A percentile compares a stretch with the other conserved stretches of the same genome.
phyloP scores from a whole-genome alignment of 2,113 vertebrate genomes.

The Neodontobutis hainanensis region DNA sequence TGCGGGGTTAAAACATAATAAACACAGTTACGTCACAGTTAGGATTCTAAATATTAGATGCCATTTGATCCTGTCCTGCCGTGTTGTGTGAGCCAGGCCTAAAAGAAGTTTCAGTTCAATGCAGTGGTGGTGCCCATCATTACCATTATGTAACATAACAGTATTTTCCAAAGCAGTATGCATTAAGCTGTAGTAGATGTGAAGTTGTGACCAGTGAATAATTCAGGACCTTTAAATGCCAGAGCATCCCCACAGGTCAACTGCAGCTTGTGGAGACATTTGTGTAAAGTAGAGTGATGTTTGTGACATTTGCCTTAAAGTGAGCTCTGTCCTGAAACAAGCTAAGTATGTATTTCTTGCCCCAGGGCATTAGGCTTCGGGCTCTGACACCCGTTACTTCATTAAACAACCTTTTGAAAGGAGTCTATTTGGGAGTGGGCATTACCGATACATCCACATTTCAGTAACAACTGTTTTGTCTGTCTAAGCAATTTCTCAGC shows the following conservation, averaged over 20 bases:
- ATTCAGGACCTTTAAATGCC: slow-evolving; percentile 50
- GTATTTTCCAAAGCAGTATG: not conserved
- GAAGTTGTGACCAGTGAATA: slow-evolving; percentile 26
- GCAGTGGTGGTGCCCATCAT: too few species aligned
- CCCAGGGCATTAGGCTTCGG: slow-evolving; percentile 4
- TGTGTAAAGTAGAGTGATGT: slow-evolving; percentile 48
- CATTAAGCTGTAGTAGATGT: slow-evolving; percentile 24
- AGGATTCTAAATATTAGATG: too few species aligned
- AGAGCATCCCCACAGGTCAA: slow-evolving; percentile 38
- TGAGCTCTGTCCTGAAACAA: slow-evolving; percentile 17
- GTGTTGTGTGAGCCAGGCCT: too few species aligned
- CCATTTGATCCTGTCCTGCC: too few species aligned
- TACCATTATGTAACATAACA: slow-evolving; percentile 5
- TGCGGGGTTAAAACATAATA: too few species aligned
- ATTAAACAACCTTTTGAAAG: slow-evolving; percentile 52
- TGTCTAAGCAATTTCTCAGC: slow-evolving; percentile 52
- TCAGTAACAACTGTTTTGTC: slow-evolving; percentile 52
- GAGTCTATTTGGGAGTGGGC: slow-evolving; percentile 27
- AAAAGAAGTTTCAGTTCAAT: too few species aligned
- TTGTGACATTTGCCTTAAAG: slow-evolving; percentile 29
- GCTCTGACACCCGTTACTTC: slow-evolving; percentile 24
- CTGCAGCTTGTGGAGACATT: slow-evolving; percentile 33
- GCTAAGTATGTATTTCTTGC: slow-evolving; percentile 14
- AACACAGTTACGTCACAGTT: too few species aligned
- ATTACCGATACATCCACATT: slow-evolving; percentile 42